phyloP scores from a whole-genome alignment of 2,888 invertebrate species.

The Dione juno region DNA sequence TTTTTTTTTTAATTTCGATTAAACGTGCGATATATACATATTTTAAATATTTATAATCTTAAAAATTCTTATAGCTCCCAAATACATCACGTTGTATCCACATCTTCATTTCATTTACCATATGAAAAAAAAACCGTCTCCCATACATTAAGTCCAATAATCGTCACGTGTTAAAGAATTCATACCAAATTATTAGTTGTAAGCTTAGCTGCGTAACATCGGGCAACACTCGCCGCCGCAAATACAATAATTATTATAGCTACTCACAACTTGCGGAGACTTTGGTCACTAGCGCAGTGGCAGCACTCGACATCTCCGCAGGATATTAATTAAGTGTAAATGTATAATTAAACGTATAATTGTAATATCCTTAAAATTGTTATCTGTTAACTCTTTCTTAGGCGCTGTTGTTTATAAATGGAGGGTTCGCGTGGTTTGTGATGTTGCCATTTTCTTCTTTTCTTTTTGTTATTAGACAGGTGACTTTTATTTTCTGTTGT shows the following conservation, averaged over 20 bases:
- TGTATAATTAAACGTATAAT: slow-evolving; percentile 68
- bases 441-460: neutral
- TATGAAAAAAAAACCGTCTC: neutral
- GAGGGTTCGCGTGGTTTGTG: slow-evolving; percentile 60
- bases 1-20: neutral
- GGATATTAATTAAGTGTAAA: slow-evolving; percentile 61
- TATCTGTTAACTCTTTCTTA: slow-evolving; percentile 84
- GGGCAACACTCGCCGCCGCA: slow-evolving; percentile 58
- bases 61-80: neutral
- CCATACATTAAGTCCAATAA: slow-evolving; percentile 23
- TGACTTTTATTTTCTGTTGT: neutral
- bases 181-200: slow-evolving; percentile 62
- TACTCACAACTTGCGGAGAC: slow-evolving; percentile 61
- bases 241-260: slow-evolving; percentile 71
- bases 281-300: slow-evolving; percentile 34
- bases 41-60: neutral
- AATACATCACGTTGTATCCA: slow-evolving; percentile 21
- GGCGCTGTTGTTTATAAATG: slow-evolving; percentile 79
- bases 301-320: slow-evolving; percentile 57
- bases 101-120: slow-evolving; percentile 14
- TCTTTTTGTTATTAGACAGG: neutral
- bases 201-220: slow-evolving; percentile 58
- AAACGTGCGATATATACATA: slow-evolving; percentile 1
- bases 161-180: slow-evolving; percentile 52
- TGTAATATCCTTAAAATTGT: slow-evolving; percentile 78